A percentile compares a stretch with the other conserved stretches of the same genome.
Evolutionary conservation across 2,113 vertebrate species (phyloP).

Genomic region (Lathamus discolor): DNA sequence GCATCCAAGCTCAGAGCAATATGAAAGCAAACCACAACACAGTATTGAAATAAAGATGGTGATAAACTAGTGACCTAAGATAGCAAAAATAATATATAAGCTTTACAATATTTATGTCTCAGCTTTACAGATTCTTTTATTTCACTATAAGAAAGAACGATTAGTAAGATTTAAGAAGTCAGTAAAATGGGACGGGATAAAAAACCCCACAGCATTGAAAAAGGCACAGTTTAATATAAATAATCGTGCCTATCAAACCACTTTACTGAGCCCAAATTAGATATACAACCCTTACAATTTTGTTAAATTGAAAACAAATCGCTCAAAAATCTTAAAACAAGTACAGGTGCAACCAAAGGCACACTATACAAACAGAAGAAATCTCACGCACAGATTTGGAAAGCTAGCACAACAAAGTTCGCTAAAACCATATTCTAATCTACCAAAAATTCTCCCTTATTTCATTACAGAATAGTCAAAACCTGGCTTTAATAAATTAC

Average conservation of each 20-base stretch:
- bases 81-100: neutral
- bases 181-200: neutral
- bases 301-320: neutral
- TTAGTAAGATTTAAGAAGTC: neutral
- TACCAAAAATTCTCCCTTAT: neutral
- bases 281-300: neutral
- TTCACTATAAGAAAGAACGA: neutral
- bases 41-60: neutral
- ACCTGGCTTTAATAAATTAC: neutral
- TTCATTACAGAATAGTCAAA: neutral
- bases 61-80: neutral
- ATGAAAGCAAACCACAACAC: neutral
- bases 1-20: neutral
- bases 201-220: neutral
- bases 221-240: neutral
- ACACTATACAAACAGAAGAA: neutral
- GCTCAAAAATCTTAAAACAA: neutral
- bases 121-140: neutral
- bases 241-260: neutral
- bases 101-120: neutral
- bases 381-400: neutral
- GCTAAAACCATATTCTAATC: neutral
- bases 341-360: neutral
- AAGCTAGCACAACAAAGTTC: neutral
- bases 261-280: neutral